phyloP scores from a whole-genome alignment of 2,888 invertebrate species.

The Acheta domesticus region DNA sequence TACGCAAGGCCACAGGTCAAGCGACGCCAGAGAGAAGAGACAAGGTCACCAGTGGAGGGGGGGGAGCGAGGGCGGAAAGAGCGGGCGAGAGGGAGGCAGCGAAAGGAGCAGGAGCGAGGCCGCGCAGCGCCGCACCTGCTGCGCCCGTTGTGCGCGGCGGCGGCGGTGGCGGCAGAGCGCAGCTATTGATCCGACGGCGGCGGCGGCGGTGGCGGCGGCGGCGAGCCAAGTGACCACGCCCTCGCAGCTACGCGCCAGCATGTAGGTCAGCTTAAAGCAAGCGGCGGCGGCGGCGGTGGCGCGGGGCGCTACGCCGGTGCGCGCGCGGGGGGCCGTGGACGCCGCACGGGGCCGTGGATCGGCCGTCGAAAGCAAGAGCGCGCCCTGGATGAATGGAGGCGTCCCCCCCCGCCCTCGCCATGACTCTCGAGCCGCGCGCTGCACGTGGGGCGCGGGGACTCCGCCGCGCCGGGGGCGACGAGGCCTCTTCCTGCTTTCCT shows the following conservation, averaged over 20 bases:
- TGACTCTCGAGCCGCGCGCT: not conserved
- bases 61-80: no score
- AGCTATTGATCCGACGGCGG: constrained; percentile 5
- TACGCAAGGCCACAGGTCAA: not conserved
- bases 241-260: not conserved
- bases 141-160: not conserved
- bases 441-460: not conserved
- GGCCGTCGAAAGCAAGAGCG: not conserved
- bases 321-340: not conserved
- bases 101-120: not conserved
- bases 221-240: constrained; percentile 18
- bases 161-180: not conserved
- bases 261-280: constrained; percentile 18
- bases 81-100: not conserved
- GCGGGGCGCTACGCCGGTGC: not conserved
- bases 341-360: not conserved
- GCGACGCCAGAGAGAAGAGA: not conserved
- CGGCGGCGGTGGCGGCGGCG: not conserved
- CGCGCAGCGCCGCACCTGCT: not conserved
- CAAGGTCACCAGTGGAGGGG: not conserved
- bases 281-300: not conserved
- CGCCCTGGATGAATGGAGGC: not conserved
- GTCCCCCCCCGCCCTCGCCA: no score
- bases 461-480: no score
- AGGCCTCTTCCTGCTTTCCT: no score